Evolutionary conservation across 2,113 vertebrate genomes (phyloP).

Genomic region (Ursus arctos): DNA sequence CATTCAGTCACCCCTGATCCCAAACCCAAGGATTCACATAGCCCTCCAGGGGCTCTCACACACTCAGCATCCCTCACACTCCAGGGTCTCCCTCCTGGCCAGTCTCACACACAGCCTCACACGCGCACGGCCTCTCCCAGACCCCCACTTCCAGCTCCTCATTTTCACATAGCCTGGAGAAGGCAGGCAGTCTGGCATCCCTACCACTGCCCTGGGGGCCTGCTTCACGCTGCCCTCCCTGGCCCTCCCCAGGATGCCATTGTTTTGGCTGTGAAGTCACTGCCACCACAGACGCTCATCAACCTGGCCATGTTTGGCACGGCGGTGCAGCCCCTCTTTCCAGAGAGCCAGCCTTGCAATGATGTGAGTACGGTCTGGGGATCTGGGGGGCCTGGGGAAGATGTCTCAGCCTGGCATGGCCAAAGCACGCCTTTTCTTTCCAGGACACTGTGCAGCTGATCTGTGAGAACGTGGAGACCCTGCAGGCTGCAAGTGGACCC

Average conservation of each 20-base stretch:
- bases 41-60: not conserved
- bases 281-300: slow-evolving; percentile 92
- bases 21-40: not conserved
- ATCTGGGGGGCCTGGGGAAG: not conserved
- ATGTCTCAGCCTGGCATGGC: not conserved
- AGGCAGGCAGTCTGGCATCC: too few relatives aligned
- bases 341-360: slow-evolving; percentile 93
- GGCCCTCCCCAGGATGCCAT: slow-evolving; percentile 91
- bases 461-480: slow-evolving; percentile 89
- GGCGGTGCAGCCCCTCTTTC: slow-evolving; percentile 91
- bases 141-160: not conserved
- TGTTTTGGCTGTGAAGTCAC: slow-evolving; percentile 95
- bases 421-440: not conserved
- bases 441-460: slow-evolving; percentile 91
- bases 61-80: not conserved
- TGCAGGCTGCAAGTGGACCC: slow-evolving; percentile 84
- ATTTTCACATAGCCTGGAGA: not conserved
- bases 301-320: slow-evolving; percentile 92
- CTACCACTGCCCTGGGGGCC: not conserved
- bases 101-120: not conserved
- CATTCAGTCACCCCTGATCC: not conserved
- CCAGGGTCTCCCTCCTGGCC: too few relatives aligned
- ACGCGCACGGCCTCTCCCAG: not conserved
- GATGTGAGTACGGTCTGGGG: slow-evolving; percentile 88
- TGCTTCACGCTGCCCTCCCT: not conserved